Conservation (phyloP, 2,888 invertebrate species). For the Arge pagana region DNA sequence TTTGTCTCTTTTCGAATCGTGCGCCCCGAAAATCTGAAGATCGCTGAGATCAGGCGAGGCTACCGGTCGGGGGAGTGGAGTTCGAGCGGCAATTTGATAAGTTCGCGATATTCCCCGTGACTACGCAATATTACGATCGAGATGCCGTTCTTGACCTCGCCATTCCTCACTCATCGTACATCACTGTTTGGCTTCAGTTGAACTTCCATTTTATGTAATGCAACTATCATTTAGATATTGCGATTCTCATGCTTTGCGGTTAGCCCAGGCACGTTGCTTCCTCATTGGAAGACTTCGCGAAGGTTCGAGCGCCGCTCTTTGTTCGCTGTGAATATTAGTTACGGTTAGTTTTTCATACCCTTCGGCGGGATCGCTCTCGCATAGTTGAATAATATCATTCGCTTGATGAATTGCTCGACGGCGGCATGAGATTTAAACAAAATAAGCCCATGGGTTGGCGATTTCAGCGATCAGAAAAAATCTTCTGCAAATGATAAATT, state of each 20-base stretch:
- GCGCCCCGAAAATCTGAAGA: too few species aligned
- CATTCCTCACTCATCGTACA: constrained; percentile 49
- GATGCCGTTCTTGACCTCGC: constrained; percentile 52
- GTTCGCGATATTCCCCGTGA: constrained; percentile 35
- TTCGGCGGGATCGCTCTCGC: too few species aligned
- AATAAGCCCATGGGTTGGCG: too few species aligned
- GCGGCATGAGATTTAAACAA: too few species aligned
- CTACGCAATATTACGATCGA: constrained; percentile 23
- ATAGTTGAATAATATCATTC: too few species aligned
- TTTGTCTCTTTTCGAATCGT: too few species aligned
- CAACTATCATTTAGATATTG: constrained; percentile 45
- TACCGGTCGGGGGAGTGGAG: constrained; percentile 49
- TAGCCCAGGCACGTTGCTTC: constrained; percentile 11
- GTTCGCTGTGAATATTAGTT: too few species aligned
- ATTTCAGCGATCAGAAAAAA: too few species aligned
- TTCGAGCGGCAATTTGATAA: constrained; percentile 49
- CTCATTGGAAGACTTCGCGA: constrained; percentile 22
- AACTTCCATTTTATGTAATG: constrained; percentile 55
- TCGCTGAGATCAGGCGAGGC: constrained; percentile 55
- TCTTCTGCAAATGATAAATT: too few species aligned
- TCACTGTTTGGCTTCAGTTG: constrained; percentile 56
- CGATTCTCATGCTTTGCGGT: constrained; percentile 15
- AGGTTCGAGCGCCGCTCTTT: too few species aligned
- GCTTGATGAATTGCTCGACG: too few species aligned
- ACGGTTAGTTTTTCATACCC: too few species aligned